Percentiles rank a stretch among this genome's conserved stretches.
These are phyloP conservation scores for Montipora cactus DNA, from an alignment of 64 coral and sea anemone species.

Conservation along the genomic window DNA sequence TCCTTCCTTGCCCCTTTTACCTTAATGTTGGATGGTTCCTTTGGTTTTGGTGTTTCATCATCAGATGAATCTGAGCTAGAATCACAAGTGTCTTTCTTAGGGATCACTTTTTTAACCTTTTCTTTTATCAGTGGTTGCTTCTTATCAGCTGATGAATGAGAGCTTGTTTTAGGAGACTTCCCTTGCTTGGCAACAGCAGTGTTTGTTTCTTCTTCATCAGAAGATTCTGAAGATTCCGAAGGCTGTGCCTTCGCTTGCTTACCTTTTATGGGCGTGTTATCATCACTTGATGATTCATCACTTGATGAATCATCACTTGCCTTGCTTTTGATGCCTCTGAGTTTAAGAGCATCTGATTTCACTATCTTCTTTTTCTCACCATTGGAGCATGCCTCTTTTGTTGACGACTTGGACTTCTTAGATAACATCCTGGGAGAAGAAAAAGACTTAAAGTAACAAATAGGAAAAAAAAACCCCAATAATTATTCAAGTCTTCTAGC, in stretches of 20 bases:
- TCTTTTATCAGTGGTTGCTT: background rate
- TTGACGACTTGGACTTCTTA: background rate
- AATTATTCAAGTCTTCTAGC: no score
- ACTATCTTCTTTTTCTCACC: conserved; percentile 11
- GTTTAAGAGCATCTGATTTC: conserved; percentile 40
- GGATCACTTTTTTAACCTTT: background rate
- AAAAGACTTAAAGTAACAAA: background rate
- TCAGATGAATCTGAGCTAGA: conserved; percentile 47
- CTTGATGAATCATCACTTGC: conserved; percentile 53
- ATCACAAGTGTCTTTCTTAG: background rate
- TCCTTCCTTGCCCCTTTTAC: background rate
- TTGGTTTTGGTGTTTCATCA: background rate
- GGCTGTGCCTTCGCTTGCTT: background rate
- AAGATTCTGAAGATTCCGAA: conserved; percentile 25
- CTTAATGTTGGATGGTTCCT: background rate
- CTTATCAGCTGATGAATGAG: conserved; percentile 33
- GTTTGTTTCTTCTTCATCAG: conserved; percentile 16
- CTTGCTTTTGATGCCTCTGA: conserved; percentile 54
- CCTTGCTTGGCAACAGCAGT: background rate
- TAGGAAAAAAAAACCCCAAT: background rate
- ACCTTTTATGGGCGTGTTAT: background rate
- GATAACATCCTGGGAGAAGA: background rate
- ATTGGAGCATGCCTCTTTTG: conserved; percentile 22
- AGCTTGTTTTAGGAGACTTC: background rate
- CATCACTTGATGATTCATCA: conserved; percentile 13